Evolutionary conservation across 2,113 vertebrate genomes (phyloP), one percentile per base, ranked within the genome.

Genomic region (Chloebia gouldiae): DNA sequence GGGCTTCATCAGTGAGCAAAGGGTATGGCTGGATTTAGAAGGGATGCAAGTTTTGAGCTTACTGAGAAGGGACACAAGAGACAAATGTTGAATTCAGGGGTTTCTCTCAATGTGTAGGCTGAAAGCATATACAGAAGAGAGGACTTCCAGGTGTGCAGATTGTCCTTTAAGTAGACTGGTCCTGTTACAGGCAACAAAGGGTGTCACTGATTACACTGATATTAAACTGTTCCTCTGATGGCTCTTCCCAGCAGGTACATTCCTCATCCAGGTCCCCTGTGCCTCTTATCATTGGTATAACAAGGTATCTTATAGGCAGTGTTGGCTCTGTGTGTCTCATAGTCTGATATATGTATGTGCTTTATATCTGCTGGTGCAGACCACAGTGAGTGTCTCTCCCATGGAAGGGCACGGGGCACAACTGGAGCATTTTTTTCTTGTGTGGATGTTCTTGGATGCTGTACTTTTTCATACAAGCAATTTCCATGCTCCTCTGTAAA

Each of bases 271-370:
- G 18, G 25, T 81, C 6, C 8, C 0, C 0, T 31, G 22, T 5
- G 1, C 7, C n/a, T 65, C 42, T 64, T 51, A 9, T 7, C 23
- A 13, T 27, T 44, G 45, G 7, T 53, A 11, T 28, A 56, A 12
- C 20, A 40, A 44, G 14, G 15, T 10, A 3, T 21, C 2, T 28
- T 44, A 6, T 3, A 20, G 31, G 2, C 4, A 15, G 19, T 12
- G 14, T 16, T 44, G n/a, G 14, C 28, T 71, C 33, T 35, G 0
- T 27, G 3, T 25, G 6, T 42, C 11, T 56, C 3, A 1, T 3
- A 33, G 23, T 24, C 9, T 0, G 0, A 44, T 14, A 8, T 5
- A 9, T 35, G 25, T 3, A 30, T 3, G 5, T 53, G 23, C 7
- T 30, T 82, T 69, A 8, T 21, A 7, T 18, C 23, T 1, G 1